A percentile compares a stretch with the other conserved stretches of the same genome.
Conservation (phyloP, 2,888 invertebrate species). For the Pedicia rivosa region DNA sequence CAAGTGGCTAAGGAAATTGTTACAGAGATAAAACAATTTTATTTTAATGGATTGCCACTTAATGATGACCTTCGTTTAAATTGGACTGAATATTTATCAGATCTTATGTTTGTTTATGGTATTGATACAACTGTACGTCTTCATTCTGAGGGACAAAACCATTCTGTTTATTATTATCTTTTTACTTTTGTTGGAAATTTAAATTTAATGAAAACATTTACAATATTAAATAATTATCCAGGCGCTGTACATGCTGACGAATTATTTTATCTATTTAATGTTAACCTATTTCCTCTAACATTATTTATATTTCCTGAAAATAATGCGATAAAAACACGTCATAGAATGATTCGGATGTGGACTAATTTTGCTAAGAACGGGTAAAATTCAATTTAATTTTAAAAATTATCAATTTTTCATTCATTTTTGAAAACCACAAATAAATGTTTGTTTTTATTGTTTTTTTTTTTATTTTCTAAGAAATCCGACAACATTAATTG, state of each 20-base stretch:
- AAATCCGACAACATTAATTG: constrained; percentile 32
- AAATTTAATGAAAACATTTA: constrained; percentile 8
- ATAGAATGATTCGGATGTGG: constrained; percentile 33
- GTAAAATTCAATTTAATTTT: too few species aligned
- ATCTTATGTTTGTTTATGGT: constrained; percentile 9
- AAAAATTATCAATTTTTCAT: too few species aligned
- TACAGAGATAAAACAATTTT: constrained; percentile 8
- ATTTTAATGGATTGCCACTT: constrained; percentile 8
- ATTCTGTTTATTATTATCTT: constrained; percentile 9
- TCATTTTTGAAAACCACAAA: too few species aligned
- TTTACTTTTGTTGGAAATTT: constrained; percentile 10
- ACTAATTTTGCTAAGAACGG: constrained; percentile 36
- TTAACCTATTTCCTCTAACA: constrained; percentile 19
- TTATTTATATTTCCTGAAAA: constrained; percentile 21
- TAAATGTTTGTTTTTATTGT: too few species aligned
- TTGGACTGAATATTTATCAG: constrained; percentile 8
- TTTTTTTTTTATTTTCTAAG: constrained; percentile 16
- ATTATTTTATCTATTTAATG: constrained; percentile 29
- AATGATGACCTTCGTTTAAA: constrained; percentile 1
- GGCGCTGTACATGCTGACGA: constrained; percentile 31
- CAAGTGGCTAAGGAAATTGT: constrained; percentile 4
- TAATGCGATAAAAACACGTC: constrained; percentile 28
- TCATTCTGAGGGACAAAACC: constrained; percentile 6
- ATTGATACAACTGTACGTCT: constrained; percentile 8
- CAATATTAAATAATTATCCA: constrained; percentile 4